Conservation (phyloP, 2,888 invertebrate species). For the Campoplex nolae region DNA sequence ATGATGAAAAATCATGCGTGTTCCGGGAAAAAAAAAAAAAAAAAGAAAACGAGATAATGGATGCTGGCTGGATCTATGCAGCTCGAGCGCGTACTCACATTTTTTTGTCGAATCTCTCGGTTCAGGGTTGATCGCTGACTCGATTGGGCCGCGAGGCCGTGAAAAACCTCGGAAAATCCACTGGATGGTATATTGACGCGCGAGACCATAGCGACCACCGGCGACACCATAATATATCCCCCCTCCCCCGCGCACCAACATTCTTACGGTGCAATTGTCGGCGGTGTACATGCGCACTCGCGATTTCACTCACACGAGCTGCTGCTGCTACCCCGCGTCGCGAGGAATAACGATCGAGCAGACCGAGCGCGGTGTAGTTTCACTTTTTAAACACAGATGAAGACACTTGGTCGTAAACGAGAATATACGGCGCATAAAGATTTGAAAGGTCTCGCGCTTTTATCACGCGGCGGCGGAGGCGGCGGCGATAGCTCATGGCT, state of each 20-base stretch:
- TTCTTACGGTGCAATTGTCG: slow-evolving; percentile 49
- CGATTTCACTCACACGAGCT: neutral
- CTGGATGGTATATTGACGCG: slow-evolving; percentile 74
- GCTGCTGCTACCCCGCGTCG: neutral
- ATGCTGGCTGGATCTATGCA: neutral
- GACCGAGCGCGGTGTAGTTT: slow-evolving; percentile 25
- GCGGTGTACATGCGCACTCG: slow-evolving; percentile 65
- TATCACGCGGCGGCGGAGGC: no score
- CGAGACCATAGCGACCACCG: slow-evolving; percentile 75
- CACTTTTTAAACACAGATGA: slow-evolving; percentile 52
- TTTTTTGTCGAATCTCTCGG: slow-evolving; percentile 68
- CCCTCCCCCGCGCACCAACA: neutral
- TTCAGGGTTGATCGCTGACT: slow-evolving; percentile 34
- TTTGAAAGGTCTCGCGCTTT: no score
- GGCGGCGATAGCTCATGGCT: no score
- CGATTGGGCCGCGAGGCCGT: slow-evolving; percentile 65
- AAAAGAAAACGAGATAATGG: neutral
- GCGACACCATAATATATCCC: slow-evolving; percentile 75
- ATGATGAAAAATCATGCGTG: neutral
- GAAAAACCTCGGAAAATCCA: slow-evolving; percentile 70
- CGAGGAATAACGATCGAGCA: slow-evolving; percentile 3
- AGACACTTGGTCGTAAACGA: slow-evolving; percentile 31
- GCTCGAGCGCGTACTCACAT: slow-evolving; percentile 69
- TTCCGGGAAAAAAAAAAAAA: neutral
- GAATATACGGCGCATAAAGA: no score